These are phyloP conservation scores for Urocynchramus pylzowi DNA, from an alignment of 2,113 vertebrate genomes.

Conservation along the genomic window DNA sequence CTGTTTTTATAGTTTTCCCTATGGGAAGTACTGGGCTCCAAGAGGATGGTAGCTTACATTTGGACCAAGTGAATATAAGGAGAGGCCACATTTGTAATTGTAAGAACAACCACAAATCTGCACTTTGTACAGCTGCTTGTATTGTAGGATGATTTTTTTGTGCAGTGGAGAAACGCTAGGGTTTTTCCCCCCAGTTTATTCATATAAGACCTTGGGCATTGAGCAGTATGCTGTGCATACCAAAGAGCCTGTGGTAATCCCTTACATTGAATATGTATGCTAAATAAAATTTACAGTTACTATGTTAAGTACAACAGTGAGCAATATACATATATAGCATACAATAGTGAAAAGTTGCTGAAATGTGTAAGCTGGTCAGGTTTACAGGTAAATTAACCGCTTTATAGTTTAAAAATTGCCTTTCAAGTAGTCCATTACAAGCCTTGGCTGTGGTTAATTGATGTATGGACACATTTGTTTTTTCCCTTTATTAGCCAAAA, in stretches of 20 bases:
- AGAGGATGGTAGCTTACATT: not conserved
- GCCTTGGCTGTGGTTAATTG: not conserved
- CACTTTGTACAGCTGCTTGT: not conserved
- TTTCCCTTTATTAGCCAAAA: not conserved
- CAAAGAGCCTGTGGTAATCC: not conserved
- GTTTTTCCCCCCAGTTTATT: not conserved
- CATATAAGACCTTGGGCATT: not conserved
- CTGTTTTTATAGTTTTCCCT: not conserved
- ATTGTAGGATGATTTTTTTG: not conserved
- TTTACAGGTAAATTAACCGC: slow-evolving; percentile 21
- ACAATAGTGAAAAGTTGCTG: not conserved
- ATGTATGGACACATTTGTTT: not conserved
- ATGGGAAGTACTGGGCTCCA: not conserved
- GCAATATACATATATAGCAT: not conserved
- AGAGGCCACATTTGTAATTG: not conserved
- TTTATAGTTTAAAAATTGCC: slow-evolving; percentile 14
- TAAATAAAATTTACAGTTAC: not conserved
- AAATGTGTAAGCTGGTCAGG: not conserved
- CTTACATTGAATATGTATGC: not conserved
- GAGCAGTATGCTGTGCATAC: not conserved
- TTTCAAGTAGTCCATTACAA: not conserved
- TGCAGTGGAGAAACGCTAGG: not conserved
- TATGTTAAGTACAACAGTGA: not conserved
- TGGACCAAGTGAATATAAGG: not conserved
- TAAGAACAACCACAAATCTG: not conserved